Base-by-base conservation (phyloP, 2,797 vertebrate genomes). In the Leptoclinus maculatus region DNA sequence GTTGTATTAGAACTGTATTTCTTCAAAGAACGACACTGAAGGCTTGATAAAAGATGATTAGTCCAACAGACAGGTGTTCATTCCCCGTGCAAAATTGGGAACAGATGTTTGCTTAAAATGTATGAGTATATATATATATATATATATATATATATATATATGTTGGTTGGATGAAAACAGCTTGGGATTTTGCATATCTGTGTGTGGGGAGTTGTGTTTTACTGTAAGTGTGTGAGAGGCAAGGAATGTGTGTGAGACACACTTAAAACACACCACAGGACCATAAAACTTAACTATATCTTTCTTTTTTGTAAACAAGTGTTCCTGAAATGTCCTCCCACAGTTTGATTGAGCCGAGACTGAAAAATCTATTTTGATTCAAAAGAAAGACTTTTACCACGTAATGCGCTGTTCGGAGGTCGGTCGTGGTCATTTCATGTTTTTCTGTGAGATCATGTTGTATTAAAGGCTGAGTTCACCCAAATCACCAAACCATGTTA, bases 241-340 rank as follows among this genome's bases (percentile, higher is more conserved):
- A 27, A 54, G 68, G 32, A 66, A 59, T 59, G 49, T 45, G 34
- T 78, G 74, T 53, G 59, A 71, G 58, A 73, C 36, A 41, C 36
- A 60, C n/a, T 12, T 78, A 56, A 66, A 25, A 69, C 17, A 69
- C 3, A 64, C 60, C 79, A 69, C 66, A 75, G 66, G 66, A 84
- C 54, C 45, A 71, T 83, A 86, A 90, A 87, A 71, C 29, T 86
- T 87, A 83, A 89, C 59, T 54, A 58, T 67, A 71, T 58, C 23
- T 76, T 84, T 86, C 43, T 76, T 49, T 71, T 25, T 56, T 68
- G 43, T 66, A 68, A 71, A 51, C 38, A 43, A 43, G 78, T 81
- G 62, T 73, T 82, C 56, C 71, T 59, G 72, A 83, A 75, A 87
- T 66, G 71, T 91, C 65, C 77, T 87, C 66, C 66, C 62, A 58